Base-by-base conservation (phyloP, 2,797 vertebrate species). In the Buphagus erythrorhynchus region DNA sequence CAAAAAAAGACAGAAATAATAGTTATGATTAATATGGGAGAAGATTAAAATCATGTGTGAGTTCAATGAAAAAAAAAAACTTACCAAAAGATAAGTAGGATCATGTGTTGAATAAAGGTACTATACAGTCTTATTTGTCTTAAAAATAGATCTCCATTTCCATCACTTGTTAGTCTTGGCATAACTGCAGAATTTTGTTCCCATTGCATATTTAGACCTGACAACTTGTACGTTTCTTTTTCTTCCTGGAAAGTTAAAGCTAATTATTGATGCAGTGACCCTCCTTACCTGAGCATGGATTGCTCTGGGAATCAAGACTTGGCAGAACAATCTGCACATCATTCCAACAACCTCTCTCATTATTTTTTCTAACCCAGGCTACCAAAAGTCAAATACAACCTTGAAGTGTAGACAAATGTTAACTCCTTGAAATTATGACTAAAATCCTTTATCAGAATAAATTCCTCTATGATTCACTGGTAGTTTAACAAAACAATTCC, bases 121-220 rank as follows among this genome's bases (percentile, higher is more conserved):
- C 55, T 72, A 38, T 86, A 59, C 24, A 38, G 40, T 73, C 18
- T 36, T 67, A 52, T 69, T 86, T 38, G 29, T 65, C 79, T 84
- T 93, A 91, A 95, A 96, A 94, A 95, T 90, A 96, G 58, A 75
- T 57, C n/a, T 73, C 43, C 29, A 11, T 36, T 91, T 94, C 75
- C 54, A 95, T 49, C 51, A 63, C 66, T 93, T 95, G 89, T 95
- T 96, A 76, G 76, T 91, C 67, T 96, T 95, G 91, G 91, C 89
- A 86, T 66, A 88, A 75, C 33, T 86, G 55, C 68, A 81, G 55
- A 91, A 91, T 90, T 93, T 80, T 96, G 81, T 94, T 93, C 94
- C 78, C 82, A 86, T 38, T 93, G 29, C 43, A 75, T 88, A 93
- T 95, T 92, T 91, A 91, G 89, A 91, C 49, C 68, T 72, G 61